A percentile compares a stretch with the other conserved stretches of the same genome.
Conservation (phyloP, 2,113 vertebrate species). For the Phoxinus phoxinus region DNA sequence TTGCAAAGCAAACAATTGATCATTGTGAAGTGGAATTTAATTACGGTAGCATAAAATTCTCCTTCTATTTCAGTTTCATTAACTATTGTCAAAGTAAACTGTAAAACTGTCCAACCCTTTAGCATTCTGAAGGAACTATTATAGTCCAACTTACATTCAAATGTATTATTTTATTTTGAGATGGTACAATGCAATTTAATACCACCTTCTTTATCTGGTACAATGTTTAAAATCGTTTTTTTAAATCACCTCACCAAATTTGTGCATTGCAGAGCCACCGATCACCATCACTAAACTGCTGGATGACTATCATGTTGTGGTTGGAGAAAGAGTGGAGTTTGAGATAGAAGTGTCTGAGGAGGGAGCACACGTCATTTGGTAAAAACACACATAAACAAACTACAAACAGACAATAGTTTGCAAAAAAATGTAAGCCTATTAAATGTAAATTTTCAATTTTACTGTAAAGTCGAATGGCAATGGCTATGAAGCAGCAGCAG, state of each 20-base stretch:
- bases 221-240: neutral
- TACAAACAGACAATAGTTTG: neutral
- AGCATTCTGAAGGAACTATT: neutral
- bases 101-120: neutral
- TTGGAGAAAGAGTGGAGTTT: constrained; percentile 88
- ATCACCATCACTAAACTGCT: constrained; percentile 83
- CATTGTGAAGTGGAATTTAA: no score
- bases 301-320: constrained; percentile 89
- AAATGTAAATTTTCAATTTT: no score
- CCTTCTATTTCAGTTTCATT: neutral
- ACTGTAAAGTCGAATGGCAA: no score
- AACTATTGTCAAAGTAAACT: neutral
- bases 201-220: neutral
- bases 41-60: no score
- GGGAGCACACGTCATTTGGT: constrained; percentile 90
- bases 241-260: neutral
- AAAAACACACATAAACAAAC: neutral
- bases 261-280: constrained; percentile 79
- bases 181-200: neutral
- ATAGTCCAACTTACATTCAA: no score
- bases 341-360: constrained; percentile 89
- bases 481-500: no score
- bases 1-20: no score
- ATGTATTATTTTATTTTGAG: no score
- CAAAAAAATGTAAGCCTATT: no score